phyloP scores from a whole-genome alignment of 2,797 vertebrate genomes.

The Trachops cirrhosus region DNA sequence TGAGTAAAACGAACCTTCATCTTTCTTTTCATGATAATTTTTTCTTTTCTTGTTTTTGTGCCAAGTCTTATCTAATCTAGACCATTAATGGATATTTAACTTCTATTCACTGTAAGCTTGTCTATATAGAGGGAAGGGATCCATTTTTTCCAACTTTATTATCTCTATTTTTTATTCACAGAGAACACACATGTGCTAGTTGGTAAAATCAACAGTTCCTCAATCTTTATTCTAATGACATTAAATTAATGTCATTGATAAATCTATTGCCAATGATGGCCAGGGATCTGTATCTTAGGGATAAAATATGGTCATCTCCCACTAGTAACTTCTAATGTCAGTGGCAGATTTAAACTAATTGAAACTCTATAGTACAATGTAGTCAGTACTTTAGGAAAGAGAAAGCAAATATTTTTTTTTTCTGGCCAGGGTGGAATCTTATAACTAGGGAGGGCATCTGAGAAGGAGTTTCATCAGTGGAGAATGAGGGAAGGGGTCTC shows the following conservation, averaged over 20 bases:
- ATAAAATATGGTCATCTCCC: not conserved
- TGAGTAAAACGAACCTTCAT: not conserved
- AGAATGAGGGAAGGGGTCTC: not conserved
- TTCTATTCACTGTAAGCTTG: slow-evolving; percentile 34
- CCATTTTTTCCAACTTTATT: not conserved
- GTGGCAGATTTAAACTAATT: not conserved
- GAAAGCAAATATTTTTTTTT: not conserved
- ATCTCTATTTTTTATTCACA: slow-evolving; percentile 1
- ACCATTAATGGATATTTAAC: slow-evolving; percentile 24
- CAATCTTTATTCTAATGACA: slow-evolving; percentile 38
- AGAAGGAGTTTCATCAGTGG: not conserved
- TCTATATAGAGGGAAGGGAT: not conserved
- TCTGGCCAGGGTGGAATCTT: not conserved
- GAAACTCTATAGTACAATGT: not conserved
- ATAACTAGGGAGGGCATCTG: not conserved
- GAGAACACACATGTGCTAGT: not conserved
- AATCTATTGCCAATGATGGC: not conserved
- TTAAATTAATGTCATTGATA: slow-evolving; percentile 29
- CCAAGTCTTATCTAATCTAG: slow-evolving; percentile 16
- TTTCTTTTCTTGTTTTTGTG: slow-evolving; percentile 23
- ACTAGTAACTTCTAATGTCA: not conserved
- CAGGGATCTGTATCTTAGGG: not conserved
- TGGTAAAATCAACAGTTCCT: slow-evolving; percentile 13
- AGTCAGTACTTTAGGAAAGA: not conserved
- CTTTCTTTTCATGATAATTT: slow-evolving; percentile 32